Evolutionary conservation across 30 jellyfish, hydroid and myxozoan species (phyloP), one percentile per base, ranked within the genome.

Genomic region (Cassiopea andromeda): DNA sequence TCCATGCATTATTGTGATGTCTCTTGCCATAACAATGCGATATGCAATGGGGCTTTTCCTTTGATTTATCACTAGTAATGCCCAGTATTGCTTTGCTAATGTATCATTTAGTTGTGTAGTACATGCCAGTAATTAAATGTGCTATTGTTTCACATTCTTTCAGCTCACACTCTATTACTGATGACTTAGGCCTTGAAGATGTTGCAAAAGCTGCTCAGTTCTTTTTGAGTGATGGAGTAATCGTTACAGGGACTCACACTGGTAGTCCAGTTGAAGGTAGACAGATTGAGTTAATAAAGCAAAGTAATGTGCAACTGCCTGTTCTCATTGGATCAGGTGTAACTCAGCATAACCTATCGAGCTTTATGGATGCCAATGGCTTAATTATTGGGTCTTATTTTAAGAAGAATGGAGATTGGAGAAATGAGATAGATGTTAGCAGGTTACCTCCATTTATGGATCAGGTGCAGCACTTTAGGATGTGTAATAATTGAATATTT

Each of bases 181-280:
- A 68, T 2, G 98, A 93, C 79, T 68, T 93, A 48, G 73, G 69
- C 69, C 75, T 93, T 1, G 70, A 81, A 0, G 97, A 88, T 13
- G 69, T 73, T 60, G 94, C 97, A 13, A 76, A 77, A 60, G 98
- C 97, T 17, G 98, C 98, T 49, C 94, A 87, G 74, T 93, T 87
- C 87, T 93, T 93, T 79, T 87, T 87, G 59, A 87, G 94, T 68
- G 98, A 93, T 68, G 98, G 98, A 2, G 94, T 85, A 3, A 84
- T 93, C 45, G 15, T 93, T 0, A 93, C 98, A 59, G 98, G 98
- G 3, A 16, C 92, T 12, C 93, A 92, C 60, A 93, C 98, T 7
- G 98, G 98, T 7, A 84, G 88, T 46, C 90, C 94, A 1, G 97
- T 93, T 44, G 58, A 84, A 2, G 47, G 81, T 47, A 81, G 68